Evolutionary conservation across 2,888 invertebrate species (phyloP).

Genomic region (Schrankia costaestrigalis): DNA sequence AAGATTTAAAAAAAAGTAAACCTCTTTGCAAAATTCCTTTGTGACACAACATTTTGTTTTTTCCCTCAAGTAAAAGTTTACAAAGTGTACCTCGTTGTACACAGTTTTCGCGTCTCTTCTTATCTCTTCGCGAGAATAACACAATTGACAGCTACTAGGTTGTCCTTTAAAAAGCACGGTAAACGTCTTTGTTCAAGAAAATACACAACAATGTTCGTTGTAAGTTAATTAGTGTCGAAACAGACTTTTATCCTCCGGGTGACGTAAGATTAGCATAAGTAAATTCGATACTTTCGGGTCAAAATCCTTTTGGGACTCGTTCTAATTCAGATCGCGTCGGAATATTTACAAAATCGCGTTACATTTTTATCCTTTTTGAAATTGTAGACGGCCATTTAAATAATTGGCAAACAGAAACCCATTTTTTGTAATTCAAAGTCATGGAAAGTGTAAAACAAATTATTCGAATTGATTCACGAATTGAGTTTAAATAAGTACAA

Average conservation of each 20-base stretch:
- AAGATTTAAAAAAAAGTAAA: too few relatives aligned
- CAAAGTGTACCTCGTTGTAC: not conserved
- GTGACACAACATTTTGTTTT: not conserved
- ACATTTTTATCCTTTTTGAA: conserved; percentile 53
- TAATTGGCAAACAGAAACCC: conserved; percentile 53
- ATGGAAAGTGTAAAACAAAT: conserved; percentile 45
- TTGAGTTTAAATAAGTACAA: conserved; percentile 41
- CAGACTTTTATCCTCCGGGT: conserved; percentile 60
- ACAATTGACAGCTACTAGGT: conserved; percentile 8
- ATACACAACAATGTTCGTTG: conserved; percentile 41
- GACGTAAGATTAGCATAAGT: conserved; percentile 69
- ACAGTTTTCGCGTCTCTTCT: not conserved
- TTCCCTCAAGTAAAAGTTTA: not conserved
- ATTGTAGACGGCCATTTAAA: conserved; percentile 50
- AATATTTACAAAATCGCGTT: conserved; percentile 53
- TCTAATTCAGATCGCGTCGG: conserved; percentile 54
- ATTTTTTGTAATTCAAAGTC: conserved; percentile 36
- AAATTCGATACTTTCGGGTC: conserved; percentile 60
- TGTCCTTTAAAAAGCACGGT: conserved; percentile 9
- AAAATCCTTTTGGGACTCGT: conserved; percentile 49
- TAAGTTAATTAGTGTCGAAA: conserved; percentile 55
- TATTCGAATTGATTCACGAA: conserved; percentile 39
- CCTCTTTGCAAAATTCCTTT: too few relatives aligned
- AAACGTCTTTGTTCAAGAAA: conserved; percentile 33
- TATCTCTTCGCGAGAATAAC: conserved; percentile 3